Base-by-base conservation (phyloP, 2,888 invertebrate genomes). In the Metacarcinus magister region DNA sequence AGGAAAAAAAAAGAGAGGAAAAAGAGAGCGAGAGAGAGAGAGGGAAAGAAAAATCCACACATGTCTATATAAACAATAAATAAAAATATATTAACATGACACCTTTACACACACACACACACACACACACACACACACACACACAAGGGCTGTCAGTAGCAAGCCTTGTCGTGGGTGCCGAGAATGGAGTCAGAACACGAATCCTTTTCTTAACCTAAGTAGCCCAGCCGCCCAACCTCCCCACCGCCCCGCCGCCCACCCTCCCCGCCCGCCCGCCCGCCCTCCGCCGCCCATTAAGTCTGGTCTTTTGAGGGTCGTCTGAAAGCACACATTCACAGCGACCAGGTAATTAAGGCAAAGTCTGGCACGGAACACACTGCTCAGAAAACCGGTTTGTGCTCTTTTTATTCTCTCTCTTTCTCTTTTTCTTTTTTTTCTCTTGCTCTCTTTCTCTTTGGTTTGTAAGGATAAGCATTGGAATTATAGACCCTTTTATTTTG, bases 311-410 rank as follows among this genome's bases (percentile, higher is more conserved):
- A 93, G 54, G 67, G 67, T 43, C 32, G 60, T 28, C 93, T 93
- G 93, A 93, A 93, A 67, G 93, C 93, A 93, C 93, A 54, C 93
- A 93, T 60, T 93, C 93, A 93, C 93, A 39, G 39, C 32, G 93
- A 19, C 23, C 93, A 46, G 16, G 93, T 93, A 93, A 93, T 93
- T 93, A 93, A 93, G 60, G 39, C 67, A 19, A 23, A 54, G 19
- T 39, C 67, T 23, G 39, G 46, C 93, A 3, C 54, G 54, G 32
- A 54, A 93, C 60, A 60, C 93, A 93, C 60, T 48, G 54, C 28
- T 28, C 32, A 48, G 28, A 46, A 92, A 92, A 92, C 23, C 44
- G 46, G 46, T 92, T 92, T 48, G 16, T 92, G 92, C 32, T 28
- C 28, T 16, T 48, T 46, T 54, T 3, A 44, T n/a, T n/a, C n/a